These are phyloP conservation scores for Pelobates fuscus DNA, from an alignment of 2,113 vertebrate species.

Conservation along the genomic window DNA sequence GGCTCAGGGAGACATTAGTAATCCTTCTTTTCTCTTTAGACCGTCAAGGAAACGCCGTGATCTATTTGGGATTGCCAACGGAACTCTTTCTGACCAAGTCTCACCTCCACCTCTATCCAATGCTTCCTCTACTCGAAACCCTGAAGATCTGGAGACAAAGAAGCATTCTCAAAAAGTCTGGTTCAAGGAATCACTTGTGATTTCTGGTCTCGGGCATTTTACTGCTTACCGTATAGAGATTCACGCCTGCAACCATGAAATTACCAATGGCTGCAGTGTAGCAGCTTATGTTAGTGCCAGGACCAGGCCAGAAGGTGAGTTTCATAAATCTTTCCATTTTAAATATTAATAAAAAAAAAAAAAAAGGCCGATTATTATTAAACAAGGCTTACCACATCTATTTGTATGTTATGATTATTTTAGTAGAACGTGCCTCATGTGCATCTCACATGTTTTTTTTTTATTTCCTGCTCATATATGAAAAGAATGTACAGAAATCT, in stretches of 20 bases:
- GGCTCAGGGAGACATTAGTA: too few species aligned
- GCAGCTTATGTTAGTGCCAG: conserved; percentile 88
- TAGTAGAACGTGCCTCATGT: too few species aligned
- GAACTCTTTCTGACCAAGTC: conserved; percentile 56
- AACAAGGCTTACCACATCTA: too few species aligned
- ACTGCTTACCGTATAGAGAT: conserved; percentile 96
- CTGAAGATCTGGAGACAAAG: conserved; percentile 64
- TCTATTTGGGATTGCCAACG: conserved; percentile 71
- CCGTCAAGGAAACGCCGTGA: conserved; percentile 83
- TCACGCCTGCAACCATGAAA: conserved; percentile 87
- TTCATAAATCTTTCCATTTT: too few species aligned
- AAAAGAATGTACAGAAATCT: too few species aligned
- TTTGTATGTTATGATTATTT: too few species aligned
- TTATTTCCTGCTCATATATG: too few species aligned
- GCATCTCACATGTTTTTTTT: too few species aligned
- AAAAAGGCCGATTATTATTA: too few species aligned
- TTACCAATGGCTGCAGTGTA: conserved; percentile 76
- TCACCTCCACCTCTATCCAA: conserved; percentile 57
- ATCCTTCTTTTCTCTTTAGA: conserved; percentile 59
- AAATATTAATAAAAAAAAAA: background rate
- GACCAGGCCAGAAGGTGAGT: conserved; percentile 91
- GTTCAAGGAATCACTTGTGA: conserved; percentile 84
- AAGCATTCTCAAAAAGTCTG: conserved; percentile 78
- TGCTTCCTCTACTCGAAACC: conserved; percentile 58
- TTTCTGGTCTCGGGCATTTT: conserved; percentile 90